Conservation (phyloP, 2,113 vertebrate species). For the Myodes glareolus region DNA sequence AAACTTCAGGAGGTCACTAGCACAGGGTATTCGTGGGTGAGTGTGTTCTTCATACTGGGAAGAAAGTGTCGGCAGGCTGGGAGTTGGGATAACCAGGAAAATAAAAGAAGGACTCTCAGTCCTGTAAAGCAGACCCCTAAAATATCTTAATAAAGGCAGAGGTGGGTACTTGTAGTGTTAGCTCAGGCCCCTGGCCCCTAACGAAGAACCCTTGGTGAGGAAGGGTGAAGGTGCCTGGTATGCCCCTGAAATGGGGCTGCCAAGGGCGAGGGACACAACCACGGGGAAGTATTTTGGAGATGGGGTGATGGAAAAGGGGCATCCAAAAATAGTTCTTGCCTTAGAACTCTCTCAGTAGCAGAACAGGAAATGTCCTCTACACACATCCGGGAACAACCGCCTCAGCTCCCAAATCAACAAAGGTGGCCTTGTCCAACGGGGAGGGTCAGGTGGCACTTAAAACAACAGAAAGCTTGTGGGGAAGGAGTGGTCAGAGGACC, state of each 20-base stretch:
- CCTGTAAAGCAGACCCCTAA: neutral
- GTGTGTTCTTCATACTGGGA: rapidly evolving
- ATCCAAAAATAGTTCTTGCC: neutral
- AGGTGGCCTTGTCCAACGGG: neutral
- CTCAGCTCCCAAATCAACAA: neutral
- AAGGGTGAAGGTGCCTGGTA: rapidly evolving
- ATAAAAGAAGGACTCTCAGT: neutral
- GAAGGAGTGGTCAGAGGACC: neutral
- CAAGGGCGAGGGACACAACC: neutral
- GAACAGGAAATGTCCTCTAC: neutral
- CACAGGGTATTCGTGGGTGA: neutral
- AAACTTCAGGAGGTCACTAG: neutral
- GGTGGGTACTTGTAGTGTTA: too few relatives aligned
- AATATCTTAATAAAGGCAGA: neutral
- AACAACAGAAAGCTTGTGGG: neutral
- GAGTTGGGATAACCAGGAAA: rapidly evolving
- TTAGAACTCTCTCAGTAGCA: neutral
- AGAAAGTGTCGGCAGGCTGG: neutral
- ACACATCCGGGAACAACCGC: neutral
- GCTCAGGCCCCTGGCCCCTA: neutral
- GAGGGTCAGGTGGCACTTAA: neutral
- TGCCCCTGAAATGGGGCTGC: neutral
- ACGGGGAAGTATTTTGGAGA: neutral
- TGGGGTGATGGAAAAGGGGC: neutral
- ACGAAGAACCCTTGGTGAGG: neutral